Percentiles rank a stretch among this genome's conserved stretches.
Evolutionary conservation across 2,797 vertebrate species (phyloP).

Genomic region (Betta splendens): DNA sequence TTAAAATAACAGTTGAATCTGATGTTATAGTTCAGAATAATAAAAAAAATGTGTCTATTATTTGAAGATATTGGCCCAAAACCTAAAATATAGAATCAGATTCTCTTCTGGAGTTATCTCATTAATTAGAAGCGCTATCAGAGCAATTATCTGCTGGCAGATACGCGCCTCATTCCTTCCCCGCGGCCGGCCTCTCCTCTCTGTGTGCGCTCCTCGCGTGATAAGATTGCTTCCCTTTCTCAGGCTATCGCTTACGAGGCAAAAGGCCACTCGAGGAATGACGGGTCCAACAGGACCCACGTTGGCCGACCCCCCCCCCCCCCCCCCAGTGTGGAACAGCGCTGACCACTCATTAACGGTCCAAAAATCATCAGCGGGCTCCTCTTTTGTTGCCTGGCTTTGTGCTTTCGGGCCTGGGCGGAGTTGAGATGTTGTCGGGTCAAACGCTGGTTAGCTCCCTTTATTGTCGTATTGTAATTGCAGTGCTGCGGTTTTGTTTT

Average conservation of each 20-base stretch:
- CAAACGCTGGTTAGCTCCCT: slow-evolving; percentile 48
- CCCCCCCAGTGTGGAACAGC: slow-evolving; percentile 22
- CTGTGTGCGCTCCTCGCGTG: slow-evolving; percentile 40
- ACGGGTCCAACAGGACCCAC: slow-evolving; percentile 68
- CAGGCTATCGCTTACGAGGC: slow-evolving; percentile 69
- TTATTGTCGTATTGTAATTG: slow-evolving; percentile 68
- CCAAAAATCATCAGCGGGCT: slow-evolving; percentile 15
- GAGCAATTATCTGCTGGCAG: slow-evolving; percentile 46
- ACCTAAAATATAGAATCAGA: too few species aligned
- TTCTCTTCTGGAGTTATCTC: slow-evolving; percentile 10
- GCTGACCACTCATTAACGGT: slow-evolving; percentile 38
- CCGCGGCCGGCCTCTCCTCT: slow-evolving; percentile 51
- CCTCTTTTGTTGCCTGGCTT: not conserved
- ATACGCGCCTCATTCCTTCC: slow-evolving; percentile 33
- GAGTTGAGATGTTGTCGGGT: slow-evolving; percentile 47
- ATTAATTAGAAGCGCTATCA: slow-evolving; percentile 46
- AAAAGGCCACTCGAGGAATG: slow-evolving; percentile 75
- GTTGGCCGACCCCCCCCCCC: slow-evolving; percentile 42
- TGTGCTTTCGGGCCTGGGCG: slow-evolving; percentile 31
- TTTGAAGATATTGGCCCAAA: too few species aligned
- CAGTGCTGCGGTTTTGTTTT: slow-evolving; percentile 63
- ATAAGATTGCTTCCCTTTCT: slow-evolving; percentile 74
- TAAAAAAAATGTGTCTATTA: too few species aligned
- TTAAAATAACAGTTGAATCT: not conserved
- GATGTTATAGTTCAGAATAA: not conserved